Percentiles rank a stretch among this genome's conserved stretches.
Evolutionary conservation across 2,113 vertebrate species (phyloP).

Genomic region (Oenanthe melanoleuca): DNA sequence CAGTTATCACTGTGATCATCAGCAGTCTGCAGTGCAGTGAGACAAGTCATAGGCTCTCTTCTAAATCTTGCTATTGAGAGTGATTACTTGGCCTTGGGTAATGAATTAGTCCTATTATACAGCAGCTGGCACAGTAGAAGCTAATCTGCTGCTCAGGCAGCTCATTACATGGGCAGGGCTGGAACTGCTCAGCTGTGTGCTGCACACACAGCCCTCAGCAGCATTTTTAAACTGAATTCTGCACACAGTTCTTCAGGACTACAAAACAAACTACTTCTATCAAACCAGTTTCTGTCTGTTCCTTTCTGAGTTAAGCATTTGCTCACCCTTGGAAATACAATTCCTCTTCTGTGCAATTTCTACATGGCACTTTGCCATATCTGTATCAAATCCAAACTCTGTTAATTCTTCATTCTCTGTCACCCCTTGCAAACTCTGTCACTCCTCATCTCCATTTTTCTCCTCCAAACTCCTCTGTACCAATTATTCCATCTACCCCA

Average conservation of each 20-base stretch:
- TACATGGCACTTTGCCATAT: background rate
- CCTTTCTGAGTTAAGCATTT: background rate
- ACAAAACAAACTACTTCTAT: background rate
- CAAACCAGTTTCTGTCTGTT: background rate
- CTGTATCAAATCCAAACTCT: background rate
- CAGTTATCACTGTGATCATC: background rate
- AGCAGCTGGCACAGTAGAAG: slow-evolving; percentile 51
- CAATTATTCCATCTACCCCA: background rate
- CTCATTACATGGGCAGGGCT: slow-evolving; percentile 12
- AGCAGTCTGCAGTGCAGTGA: background rate
- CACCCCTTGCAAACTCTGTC: background rate
- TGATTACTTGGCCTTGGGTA: slow-evolving; percentile 55
- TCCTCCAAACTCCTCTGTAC: background rate
- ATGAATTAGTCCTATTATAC: slow-evolving; percentile 62
- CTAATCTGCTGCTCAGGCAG: slow-evolving; percentile 57
- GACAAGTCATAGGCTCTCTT: background rate
- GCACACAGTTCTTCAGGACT: background rate
- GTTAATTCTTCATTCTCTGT: background rate
- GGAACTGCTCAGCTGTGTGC: slow-evolving; percentile 16
- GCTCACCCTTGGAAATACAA: background rate
- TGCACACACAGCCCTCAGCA: slow-evolving; percentile 9
- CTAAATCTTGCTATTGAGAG: slow-evolving; percentile 58
- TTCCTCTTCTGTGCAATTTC: background rate
- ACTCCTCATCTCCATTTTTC: background rate
- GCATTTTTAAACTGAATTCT: background rate